Evolutionary conservation across 2,888 invertebrate species (phyloP).

Genomic region (Orthosia incerta): DNA sequence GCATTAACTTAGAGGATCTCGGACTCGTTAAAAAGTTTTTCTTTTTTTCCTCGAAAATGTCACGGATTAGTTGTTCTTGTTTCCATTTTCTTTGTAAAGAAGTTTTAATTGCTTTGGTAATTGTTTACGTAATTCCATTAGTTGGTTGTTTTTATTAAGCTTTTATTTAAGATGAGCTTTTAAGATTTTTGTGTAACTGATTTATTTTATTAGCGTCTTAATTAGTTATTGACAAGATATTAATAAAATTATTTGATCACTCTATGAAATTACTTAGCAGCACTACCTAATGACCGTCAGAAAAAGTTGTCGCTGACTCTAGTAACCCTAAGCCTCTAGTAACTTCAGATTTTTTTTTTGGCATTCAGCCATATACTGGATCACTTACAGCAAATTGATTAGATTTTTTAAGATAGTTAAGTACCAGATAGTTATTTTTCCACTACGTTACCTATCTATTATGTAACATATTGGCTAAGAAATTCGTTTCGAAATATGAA

Average conservation of each 20-base stretch:
- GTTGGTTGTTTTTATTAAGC: background rate
- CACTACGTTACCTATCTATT: no score
- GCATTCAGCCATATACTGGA: background rate
- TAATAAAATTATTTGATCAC: no score
- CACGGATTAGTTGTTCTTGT: conserved; percentile 15
- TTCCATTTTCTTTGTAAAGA: conserved; percentile 8
- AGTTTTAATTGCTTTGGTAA: conserved; percentile 30
- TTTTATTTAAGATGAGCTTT: background rate
- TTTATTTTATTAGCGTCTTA: background rate
- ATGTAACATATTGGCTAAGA: no score
- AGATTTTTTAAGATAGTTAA: background rate
- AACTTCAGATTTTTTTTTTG: background rate
- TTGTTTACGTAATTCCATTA: conserved; percentile 18
- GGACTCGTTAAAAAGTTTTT: conserved; percentile 57
- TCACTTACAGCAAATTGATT: background rate
- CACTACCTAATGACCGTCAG: no score
- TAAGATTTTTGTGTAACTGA: background rate
- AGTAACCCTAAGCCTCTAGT: background rate
- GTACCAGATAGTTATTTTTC: no score
- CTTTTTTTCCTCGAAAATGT: conserved; percentile 18
- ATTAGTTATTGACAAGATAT: background rate
- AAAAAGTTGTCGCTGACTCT: background rate
- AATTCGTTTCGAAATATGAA: no score
- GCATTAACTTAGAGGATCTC: conserved; percentile 20
- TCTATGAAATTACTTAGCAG: background rate